A percentile compares a stretch with the other conserved stretches of the same genome.
Evolutionary conservation across 1,140 invertebrate genomes (phyloP).

Genomic region (Calosoma granatense): DNA sequence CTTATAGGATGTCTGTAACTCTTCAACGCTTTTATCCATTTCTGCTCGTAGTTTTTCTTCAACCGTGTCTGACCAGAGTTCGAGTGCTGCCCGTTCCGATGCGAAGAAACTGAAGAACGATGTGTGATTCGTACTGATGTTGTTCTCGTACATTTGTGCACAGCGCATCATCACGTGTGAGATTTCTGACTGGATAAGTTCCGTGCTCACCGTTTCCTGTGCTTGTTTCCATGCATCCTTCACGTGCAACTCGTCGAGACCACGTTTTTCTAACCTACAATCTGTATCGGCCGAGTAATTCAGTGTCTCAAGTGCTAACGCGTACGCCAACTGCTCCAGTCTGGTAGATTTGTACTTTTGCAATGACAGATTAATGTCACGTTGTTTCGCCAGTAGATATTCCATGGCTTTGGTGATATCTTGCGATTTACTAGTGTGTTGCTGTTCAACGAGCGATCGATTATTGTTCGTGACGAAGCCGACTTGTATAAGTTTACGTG

Average conservation of each 20-base stretch:
- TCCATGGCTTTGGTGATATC: constrained; percentile 4
- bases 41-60: constrained; percentile 54
- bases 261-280: constrained; percentile 29
- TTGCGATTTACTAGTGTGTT: not conserved
- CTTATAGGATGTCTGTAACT: constrained; percentile 54
- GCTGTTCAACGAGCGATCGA: not conserved
- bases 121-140: constrained; percentile 34
- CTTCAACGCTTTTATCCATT: constrained; percentile 54
- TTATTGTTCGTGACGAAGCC: constrained; percentile 15
- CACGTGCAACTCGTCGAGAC: constrained; percentile 40
- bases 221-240: constrained; percentile 57
- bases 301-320: constrained; percentile 53
- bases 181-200: constrained; percentile 62
- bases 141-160: constrained; percentile 48
- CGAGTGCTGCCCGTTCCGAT: constrained; percentile 49
- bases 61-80: constrained; percentile 58
- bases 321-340: constrained; percentile 52
- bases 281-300: constrained; percentile 38
- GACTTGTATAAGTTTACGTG: constrained; percentile 43
- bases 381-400: constrained; percentile 44
- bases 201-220: constrained; percentile 56
- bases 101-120: constrained; percentile 45
- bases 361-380: constrained; percentile 47
- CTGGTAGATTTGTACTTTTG: constrained; percentile 56
- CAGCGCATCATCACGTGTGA: constrained; percentile 56